Evolutionary conservation across 1,140 invertebrate species (phyloP).

Genomic region (Ptiloglossa arizonensis): DNA sequence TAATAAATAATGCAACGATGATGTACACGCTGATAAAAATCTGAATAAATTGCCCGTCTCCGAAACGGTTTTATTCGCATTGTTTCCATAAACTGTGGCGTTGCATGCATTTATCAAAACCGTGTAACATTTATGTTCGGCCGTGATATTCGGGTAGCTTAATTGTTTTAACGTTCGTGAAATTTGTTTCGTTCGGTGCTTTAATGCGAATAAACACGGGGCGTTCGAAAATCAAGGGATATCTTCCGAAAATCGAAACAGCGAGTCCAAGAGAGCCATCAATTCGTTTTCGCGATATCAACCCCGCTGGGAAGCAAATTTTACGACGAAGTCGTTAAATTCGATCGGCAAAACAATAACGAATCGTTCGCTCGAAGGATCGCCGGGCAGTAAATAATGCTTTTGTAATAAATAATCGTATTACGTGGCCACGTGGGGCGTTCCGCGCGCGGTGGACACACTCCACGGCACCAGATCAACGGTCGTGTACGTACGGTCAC

Average conservation of each 20-base stretch:
- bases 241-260: slow-evolving; percentile 14
- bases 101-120: too few relatives aligned
- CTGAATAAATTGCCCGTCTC: too few relatives aligned
- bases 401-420: slow-evolving; percentile 72
- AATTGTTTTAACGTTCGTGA: too few relatives aligned
- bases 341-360: slow-evolving; percentile 51
- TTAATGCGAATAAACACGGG: too few relatives aligned
- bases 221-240: too few relatives aligned
- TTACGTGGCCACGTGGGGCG: slow-evolving; percentile 60
- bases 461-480: slow-evolving; percentile 40
- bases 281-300: slow-evolving; percentile 3
- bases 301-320: slow-evolving; percentile 28
- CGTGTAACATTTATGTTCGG: too few relatives aligned
- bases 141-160: too few relatives aligned
- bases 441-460: slow-evolving; percentile 35
- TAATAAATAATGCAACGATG: too few relatives aligned
- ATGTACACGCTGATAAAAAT: too few relatives aligned
- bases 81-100: too few relatives aligned
- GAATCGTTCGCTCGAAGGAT: slow-evolving; percentile 58
- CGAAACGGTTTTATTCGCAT: too few relatives aligned
- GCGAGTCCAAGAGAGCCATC: neutral
- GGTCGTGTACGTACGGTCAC: slow-evolving; percentile 61
- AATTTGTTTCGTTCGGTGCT: too few relatives aligned
- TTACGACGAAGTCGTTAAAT: slow-evolving; percentile 44
- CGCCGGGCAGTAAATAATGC: slow-evolving; percentile 64